Evolutionary conservation across 2,797 vertebrate genomes (phyloP).

Genomic region (Mus caroli): DNA sequence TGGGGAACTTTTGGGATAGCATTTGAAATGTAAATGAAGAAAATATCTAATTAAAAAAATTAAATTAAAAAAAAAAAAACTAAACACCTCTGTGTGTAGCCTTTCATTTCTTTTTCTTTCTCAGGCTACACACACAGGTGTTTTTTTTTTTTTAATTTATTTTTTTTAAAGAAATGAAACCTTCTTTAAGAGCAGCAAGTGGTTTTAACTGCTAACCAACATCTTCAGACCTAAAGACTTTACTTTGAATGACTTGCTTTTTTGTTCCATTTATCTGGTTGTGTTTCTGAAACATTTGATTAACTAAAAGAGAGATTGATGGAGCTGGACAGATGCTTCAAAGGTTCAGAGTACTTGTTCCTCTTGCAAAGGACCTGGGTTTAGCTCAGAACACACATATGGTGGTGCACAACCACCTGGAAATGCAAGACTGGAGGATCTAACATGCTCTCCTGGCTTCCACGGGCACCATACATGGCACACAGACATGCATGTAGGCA

Average conservation of each 20-base stretch:
- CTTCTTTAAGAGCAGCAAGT: background rate
- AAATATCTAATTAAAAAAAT: too few species aligned
- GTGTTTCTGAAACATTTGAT: background rate
- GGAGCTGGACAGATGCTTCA: background rate
- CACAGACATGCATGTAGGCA: background rate
- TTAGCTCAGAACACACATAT: too few species aligned
- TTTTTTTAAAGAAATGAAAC: background rate
- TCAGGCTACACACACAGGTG: too few species aligned
- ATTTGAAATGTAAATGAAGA: too few species aligned
- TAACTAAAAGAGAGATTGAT: background rate
- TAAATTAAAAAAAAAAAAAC: too few species aligned
- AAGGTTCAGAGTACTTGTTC: too few species aligned
- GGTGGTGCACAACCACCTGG: background rate
- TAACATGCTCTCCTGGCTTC: background rate
- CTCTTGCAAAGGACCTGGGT: background rate
- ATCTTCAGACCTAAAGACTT: background rate
- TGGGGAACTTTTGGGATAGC: too few species aligned
- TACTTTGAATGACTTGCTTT: background rate
- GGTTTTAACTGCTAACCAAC: background rate
- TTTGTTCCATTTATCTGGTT: background rate
- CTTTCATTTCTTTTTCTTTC: too few species aligned
- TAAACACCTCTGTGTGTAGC: too few species aligned
- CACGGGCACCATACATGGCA: background rate
- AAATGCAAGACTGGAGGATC: too few species aligned
- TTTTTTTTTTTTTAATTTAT: too few species aligned